Conservation (phyloP, 2,888 invertebrate species). For the Cantharis rustica region DNA sequence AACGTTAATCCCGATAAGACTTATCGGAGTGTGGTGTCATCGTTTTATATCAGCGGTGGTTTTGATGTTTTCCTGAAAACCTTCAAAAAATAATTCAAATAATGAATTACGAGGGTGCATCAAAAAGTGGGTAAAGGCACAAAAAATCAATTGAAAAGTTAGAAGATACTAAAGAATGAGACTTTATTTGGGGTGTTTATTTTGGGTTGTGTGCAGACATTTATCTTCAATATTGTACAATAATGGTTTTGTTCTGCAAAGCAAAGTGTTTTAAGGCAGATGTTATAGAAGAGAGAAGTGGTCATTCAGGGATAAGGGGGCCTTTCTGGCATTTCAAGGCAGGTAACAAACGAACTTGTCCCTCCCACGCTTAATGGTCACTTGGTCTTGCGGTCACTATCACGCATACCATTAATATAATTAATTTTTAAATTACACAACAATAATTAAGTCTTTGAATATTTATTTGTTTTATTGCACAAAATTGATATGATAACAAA, state of each 20-base stretch:
- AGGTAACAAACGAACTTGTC: constrained; percentile 40
- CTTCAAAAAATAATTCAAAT: background rate
- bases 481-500: background rate
- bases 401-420: constrained; percentile 20
- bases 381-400: constrained; percentile 37
- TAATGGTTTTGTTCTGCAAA: constrained; percentile 8
- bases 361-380: constrained; percentile 39
- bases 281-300: constrained; percentile 23
- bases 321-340: constrained; percentile 37
- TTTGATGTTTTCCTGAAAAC: background rate
- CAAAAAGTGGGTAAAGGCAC: background rate
- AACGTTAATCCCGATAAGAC: background rate
- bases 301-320: constrained; percentile 21
- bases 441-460: background rate
- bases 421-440: background rate
- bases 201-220: background rate
- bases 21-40: background rate
- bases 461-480: background rate
- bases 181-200: background rate
- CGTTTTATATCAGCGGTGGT: background rate
- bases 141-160: background rate
- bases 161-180: background rate
- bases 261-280: background rate
- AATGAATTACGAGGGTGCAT: background rate
- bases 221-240: background rate